These are phyloP conservation scores for Parthenolecanium corni DNA, from an alignment of 2,888 invertebrate genomes.

Conservation along the genomic window DNA sequence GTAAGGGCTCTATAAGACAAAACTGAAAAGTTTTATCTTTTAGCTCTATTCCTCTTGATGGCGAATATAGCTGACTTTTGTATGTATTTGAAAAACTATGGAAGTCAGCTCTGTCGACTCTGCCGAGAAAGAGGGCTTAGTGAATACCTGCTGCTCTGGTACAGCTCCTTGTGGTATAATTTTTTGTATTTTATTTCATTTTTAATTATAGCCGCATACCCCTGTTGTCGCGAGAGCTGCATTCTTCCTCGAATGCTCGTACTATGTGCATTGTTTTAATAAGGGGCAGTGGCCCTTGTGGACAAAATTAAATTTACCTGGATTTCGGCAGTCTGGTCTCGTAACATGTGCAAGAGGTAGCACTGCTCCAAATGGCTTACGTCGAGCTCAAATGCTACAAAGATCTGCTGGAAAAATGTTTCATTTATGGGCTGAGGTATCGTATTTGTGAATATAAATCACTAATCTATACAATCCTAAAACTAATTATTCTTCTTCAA, in stretches of 20 bases:
- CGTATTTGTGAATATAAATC: too few relatives aligned
- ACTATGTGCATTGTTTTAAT: constrained; percentile 95
- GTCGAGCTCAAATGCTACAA: constrained; percentile 61
- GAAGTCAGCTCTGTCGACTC: too few relatives aligned
- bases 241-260: constrained; percentile 84
- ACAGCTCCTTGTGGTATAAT: too few relatives aligned
- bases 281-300: constrained; percentile 97
- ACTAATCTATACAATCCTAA: too few relatives aligned
- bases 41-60: too few relatives aligned
- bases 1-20: too few relatives aligned
- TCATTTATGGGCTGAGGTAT: constrained; percentile 88
- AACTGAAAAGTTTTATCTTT: too few relatives aligned
- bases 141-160: too few relatives aligned
- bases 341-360: constrained; percentile 38
- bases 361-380: constrained; percentile 45
- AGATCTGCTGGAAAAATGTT: constrained; percentile 92
- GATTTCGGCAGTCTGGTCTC: constrained; percentile 60
- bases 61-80: too few relatives aligned
- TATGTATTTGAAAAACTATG: too few relatives aligned
- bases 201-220: constrained; percentile 62
- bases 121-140: too few relatives aligned
- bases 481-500: too few relatives aligned
- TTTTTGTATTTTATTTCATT: background rate
- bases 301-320: constrained; percentile 78
- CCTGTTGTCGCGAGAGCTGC: constrained; percentile 88